Base-by-base conservation (phyloP, 1,140 invertebrate genomes). In the Sitophilus oryzae region DNA sequence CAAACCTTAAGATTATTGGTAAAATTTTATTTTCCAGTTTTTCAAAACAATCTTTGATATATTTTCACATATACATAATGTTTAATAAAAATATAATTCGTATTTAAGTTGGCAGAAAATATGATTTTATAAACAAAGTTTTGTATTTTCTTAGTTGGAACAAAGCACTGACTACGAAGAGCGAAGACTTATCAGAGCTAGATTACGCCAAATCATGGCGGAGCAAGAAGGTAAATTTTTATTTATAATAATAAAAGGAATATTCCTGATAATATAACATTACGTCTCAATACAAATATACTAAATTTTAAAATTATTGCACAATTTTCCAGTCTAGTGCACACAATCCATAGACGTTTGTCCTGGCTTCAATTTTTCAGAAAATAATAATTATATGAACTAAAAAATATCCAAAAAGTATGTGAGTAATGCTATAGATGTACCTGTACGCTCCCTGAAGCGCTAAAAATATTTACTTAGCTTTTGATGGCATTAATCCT, bases 111-210 rank as follows among this genome's bases (percentile, higher is more conserved):
- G 6, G n/a, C 30, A 34, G 6, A 34, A 8, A 8, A 34, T 34
- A 34, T 34, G 11, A 18, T 18, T 18, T 21, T 8, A 37, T 4
- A 8, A 51, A 23, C 14, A 36, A 19, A 14, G 2, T 42, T 42
- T 9, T 20, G 6, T 44, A 15, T 20, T 35, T 22, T 78, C 78
- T 16, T 72, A 92, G 89, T 79, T 92, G 75, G 89, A 90, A 73
- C 81, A 83, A 71, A 85, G 87, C 69, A 84, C 82, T 60, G 86
- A 88, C 68, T 91, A 91, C 84, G 89, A 93, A 71, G 86, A 88
- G 69, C 79, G 89, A 66, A 83, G 87, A 64, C 81, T 81, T 65
- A 84, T 93, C 65, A 78, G 89, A 73, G 79, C 81, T 64, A 80
- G 89, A 73, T 79, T 93, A 62, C 80, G 82, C 58, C 76, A 79